Conservation (phyloP, 2,888 invertebrate species). For the Macropis europaea region DNA sequence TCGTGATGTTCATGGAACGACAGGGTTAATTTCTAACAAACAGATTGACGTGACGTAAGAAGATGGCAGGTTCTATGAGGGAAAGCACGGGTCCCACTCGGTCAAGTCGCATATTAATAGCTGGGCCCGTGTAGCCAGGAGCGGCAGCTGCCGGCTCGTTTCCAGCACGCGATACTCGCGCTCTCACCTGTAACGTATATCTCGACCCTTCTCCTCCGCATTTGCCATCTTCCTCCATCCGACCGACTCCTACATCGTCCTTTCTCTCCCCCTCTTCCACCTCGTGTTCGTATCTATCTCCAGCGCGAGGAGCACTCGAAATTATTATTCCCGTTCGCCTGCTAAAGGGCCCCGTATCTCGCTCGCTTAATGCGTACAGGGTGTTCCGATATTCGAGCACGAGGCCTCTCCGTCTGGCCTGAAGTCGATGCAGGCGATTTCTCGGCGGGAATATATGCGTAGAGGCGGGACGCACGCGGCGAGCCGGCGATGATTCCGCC, state of each 20-base stretch:
- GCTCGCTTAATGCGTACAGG: constrained; percentile 58
- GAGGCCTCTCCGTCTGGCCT: not conserved
- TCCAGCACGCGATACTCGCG: constrained; percentile 77
- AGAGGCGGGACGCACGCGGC: constrained; percentile 8
- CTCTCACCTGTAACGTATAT: constrained; percentile 78
- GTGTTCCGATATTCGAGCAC: constrained; percentile 58
- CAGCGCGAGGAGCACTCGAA: constrained; percentile 53
- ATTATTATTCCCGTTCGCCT: constrained; percentile 62
- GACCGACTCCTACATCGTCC: not conserved
- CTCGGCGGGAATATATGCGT: constrained; percentile 33
- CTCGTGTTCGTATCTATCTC: constrained; percentile 58
- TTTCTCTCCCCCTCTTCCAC: not conserved
- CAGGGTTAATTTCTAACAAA: no score
- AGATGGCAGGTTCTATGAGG: constrained; percentile 61
- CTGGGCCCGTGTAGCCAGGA: constrained; percentile 69
- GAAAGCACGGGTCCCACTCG: constrained; percentile 71
- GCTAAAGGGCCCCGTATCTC: constrained; percentile 57
- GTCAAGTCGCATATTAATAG: constrained; percentile 77
- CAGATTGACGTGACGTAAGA: constrained; percentile 61
- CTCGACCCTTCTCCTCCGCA: constrained; percentile 50
- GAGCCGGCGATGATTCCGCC: constrained; percentile 26
- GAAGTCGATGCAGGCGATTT: constrained; percentile 30
- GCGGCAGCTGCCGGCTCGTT: constrained; percentile 77
- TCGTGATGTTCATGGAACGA: no score
- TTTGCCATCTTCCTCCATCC: not conserved